phyloP scores from a whole-genome alignment of 2,113 vertebrate species.

The Alligator sinensis region DNA sequence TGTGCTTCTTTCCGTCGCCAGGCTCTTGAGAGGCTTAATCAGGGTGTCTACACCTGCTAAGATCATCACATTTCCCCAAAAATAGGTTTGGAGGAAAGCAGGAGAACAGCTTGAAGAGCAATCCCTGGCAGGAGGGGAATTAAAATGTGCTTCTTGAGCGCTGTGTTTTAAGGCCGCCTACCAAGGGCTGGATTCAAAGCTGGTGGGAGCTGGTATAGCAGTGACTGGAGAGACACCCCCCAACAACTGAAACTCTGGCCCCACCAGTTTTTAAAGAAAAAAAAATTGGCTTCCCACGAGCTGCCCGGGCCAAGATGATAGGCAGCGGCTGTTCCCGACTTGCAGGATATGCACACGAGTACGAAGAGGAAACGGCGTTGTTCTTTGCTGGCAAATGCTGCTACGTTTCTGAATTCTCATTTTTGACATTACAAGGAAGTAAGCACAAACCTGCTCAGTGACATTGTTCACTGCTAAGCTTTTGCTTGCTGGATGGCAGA shows the following conservation, averaged over 20 bases:
- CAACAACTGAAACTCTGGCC: not conserved
- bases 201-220: not conserved
- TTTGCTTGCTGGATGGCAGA: not conserved
- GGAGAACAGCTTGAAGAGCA: not conserved
- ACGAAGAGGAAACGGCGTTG: not conserved
- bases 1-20: not conserved
- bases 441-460: slow-evolving; percentile 50
- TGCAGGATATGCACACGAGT: fast-evolving
- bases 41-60: not conserved
- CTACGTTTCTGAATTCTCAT: slow-evolving; percentile 1
- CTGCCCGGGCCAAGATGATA: fast-evolving
- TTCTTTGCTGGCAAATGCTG: not conserved
- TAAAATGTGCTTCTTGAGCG: not conserved
- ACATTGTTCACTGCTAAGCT: not conserved
- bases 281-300: not conserved
- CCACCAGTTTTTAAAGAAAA: fast-evolving
- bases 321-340: not conserved
- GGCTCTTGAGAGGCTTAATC: not conserved
- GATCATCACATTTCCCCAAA: not conserved
- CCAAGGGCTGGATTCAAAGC: not conserved
- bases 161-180: not conserved
- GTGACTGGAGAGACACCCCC: not conserved
- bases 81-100: not conserved
- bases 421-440: not conserved
- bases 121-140: not conserved